Conservation (phyloP, 2,888 invertebrate species). For the Petrophora chlorosata region DNA sequence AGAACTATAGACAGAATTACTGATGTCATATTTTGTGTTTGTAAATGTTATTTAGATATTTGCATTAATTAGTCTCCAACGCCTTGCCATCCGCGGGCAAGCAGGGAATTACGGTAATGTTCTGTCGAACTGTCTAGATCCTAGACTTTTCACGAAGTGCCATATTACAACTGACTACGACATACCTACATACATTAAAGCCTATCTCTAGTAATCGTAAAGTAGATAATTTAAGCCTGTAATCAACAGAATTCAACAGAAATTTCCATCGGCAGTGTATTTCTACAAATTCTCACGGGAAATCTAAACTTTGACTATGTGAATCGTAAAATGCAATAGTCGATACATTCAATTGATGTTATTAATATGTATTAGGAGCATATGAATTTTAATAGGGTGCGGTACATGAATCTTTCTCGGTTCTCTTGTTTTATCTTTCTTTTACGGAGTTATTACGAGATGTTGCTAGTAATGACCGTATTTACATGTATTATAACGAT, state of each 20-base stretch:
- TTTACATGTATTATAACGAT: background rate
- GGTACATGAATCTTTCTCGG: conserved; percentile 27
- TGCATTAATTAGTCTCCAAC: no score
- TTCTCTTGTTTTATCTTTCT: conserved; percentile 14
- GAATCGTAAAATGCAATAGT: conserved; percentile 39
- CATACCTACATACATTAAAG: background rate
- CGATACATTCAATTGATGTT: conserved; percentile 33
- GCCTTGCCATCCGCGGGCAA: no score
- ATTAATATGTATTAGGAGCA: conserved; percentile 36
- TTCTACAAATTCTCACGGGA: conserved; percentile 52
- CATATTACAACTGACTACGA: background rate
- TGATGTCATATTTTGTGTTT: no score
- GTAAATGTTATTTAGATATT: no score
- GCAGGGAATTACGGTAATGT: no score
- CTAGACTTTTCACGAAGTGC: background rate
- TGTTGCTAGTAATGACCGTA: background rate
- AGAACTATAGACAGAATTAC: no score
- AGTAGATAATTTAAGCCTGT: conserved; percentile 25
- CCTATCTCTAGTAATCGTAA: conserved; percentile 20
- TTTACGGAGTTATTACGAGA: conserved; percentile 14
- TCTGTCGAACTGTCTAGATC: no score
- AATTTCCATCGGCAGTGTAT: conserved; percentile 31
- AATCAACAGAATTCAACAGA: conserved; percentile 40
- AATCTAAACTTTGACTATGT: conserved; percentile 34
- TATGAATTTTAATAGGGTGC: conserved; percentile 26